Percentiles rank a stretch among this genome's conserved stretches.
Conservation (phyloP, 2,113 vertebrate species). For the Erythrolamprus reginae region DNA sequence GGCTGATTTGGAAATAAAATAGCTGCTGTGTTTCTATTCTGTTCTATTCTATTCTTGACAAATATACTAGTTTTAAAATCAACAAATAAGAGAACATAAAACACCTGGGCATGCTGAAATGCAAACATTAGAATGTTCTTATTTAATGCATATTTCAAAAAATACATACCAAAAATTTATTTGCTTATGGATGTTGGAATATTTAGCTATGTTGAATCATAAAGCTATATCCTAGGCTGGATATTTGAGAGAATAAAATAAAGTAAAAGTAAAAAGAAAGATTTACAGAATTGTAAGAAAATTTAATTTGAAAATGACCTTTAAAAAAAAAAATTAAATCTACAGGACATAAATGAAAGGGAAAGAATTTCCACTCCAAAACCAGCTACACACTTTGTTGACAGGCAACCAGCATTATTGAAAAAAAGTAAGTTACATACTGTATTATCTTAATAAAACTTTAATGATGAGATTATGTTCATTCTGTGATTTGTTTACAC, state of each 20-base stretch:
- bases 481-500: not conserved
- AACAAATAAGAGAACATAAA: not conserved
- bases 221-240: not conserved
- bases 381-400: slow-evolving; percentile 69
- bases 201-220: not conserved
- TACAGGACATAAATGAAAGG: slow-evolving; percentile 67
- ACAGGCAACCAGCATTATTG: slow-evolving; percentile 68
- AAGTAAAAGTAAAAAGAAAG: not conserved
- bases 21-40: too few species aligned
- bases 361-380: slow-evolving; percentile 70
- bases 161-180: not conserved
- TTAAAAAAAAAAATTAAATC: too few species aligned
- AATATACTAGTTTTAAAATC: not conserved
- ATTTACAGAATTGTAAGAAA: not conserved
- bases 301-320: not conserved
- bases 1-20: not conserved
- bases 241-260: not conserved
- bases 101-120: not conserved
- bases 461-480: not conserved
- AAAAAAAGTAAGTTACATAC: slow-evolving; percentile 80
- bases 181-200: not conserved
- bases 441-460: slow-evolving; percentile 35
- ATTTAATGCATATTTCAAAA: not conserved
- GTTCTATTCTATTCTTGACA: too few species aligned
- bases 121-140: not conserved